Percentiles rank a stretch among this genome's conserved stretches.
Conservation (phyloP, 2,888 invertebrate species). For the Ichneumoninae sp. region DNA sequence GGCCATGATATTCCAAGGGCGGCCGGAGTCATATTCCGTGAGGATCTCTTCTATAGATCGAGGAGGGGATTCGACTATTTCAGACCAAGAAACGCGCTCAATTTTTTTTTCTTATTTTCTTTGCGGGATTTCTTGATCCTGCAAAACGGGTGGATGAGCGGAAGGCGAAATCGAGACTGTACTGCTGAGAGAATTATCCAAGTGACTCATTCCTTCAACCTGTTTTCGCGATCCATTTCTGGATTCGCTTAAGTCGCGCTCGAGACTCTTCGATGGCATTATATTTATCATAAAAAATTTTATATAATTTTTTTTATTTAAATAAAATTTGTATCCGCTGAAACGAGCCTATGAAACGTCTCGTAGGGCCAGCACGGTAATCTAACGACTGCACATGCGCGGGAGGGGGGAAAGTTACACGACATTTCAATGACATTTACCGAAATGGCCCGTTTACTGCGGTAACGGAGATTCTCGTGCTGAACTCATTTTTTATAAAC, state of each 20-base stretch:
- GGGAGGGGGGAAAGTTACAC: neutral
- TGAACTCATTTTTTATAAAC: conserved; percentile 25
- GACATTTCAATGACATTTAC: conserved; percentile 44
- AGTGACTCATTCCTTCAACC: conserved; percentile 18
- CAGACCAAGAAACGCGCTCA: neutral
- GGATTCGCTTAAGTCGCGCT: conserved; percentile 5
- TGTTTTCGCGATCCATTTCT: conserved; percentile 22
- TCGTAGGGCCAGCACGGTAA: neutral
- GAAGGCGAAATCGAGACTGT: neutral
- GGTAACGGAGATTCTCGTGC: conserved; percentile 19
- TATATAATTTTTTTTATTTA: neutral
- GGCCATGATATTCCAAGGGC: conserved; percentile 1
- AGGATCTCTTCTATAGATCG: neutral
- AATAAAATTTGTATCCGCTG: neutral
- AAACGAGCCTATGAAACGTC: neutral
- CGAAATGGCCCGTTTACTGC: conserved; percentile 4
- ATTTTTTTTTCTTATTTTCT: neutral
- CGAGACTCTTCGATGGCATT: conserved; percentile 5
- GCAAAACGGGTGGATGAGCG: neutral
- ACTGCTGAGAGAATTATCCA: neutral
- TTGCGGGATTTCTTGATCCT: neutral
- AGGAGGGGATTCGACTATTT: too few species aligned
- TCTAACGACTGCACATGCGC: neutral
- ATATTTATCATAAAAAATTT: neutral
- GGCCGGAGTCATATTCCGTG: neutral